Evolutionary conservation across 1,140 invertebrate species (phyloP), one percentile per base, ranked within the genome.

Genomic region (Episyrphus balteatus): DNA sequence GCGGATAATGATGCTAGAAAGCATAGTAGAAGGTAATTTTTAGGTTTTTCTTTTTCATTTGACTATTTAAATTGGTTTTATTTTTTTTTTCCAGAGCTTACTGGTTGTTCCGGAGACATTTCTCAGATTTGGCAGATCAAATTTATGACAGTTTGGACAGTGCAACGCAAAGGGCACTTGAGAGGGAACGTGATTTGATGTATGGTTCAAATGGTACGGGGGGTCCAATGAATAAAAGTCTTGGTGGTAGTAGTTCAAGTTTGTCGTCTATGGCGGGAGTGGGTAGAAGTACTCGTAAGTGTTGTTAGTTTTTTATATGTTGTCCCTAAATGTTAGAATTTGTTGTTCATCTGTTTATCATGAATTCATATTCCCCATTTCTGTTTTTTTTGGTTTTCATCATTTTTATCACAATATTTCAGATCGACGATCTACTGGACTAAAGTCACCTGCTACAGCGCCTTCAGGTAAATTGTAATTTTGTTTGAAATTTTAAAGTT

Each of bases 51-150:
- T 26, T 8, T 26, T 26, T 5, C 21, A 8, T 5, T 7, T 2
- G 17, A 12, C 3, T 41, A 18, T 5, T n/a, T 11, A 43, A 43
- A n/a, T n/a, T 13, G 3, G 10, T 5, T 43, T 7, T 32, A 32
- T 31, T 31, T 57, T 55, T 49, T 45, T 56, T 58, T 73, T 71
- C 12, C 59, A 87, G 89, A 59, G 91, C 92, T 21, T 98, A 84
- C 70, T 89, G 88, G 81, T 82, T 81, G 34, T 97, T 95, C 72
- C 82, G 86, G 46, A 80, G 85, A 15, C 87, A 92, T 59, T 98
- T 96, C 69, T 88, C 88, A 1, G 84, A 89, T 18, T 81, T 90
- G 55, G 92, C 91, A 2, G 92, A 97, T 52, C 71, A 75, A 30
- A 71, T 98, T 40, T 80, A 95, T 51, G 80, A 83, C 31, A 81